phyloP scores from a whole-genome alignment of 2,113 vertebrate species.

The Oceanodroma tethys region DNA sequence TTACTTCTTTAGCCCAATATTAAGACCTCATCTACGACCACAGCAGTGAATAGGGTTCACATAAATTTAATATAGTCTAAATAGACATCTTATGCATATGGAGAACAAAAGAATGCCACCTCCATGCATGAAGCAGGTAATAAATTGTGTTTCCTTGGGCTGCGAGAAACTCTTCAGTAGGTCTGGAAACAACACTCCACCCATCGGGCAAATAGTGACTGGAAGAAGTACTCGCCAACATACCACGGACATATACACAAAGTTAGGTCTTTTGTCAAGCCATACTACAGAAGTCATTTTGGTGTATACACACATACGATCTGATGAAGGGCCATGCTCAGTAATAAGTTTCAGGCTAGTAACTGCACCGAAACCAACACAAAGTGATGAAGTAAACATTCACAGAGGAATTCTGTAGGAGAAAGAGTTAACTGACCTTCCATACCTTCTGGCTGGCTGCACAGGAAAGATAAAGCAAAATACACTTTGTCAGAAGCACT shows the following conservation, averaged over 20 bases:
- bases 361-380: background rate
- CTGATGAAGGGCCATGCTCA: background rate
- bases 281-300: fast-evolving
- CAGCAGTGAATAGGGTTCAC: background rate
- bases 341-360: background rate
- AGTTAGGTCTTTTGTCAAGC: background rate
- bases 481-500: background rate
- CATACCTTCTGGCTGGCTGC: conserved; percentile 2
- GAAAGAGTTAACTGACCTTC: conserved; percentile 34
- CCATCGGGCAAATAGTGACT: background rate
- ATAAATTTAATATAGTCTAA: background rate
- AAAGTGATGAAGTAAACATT: background rate
- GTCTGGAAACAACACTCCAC: background rate
- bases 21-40: background rate
- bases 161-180: background rate
- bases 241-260: fast-evolving
- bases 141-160: background rate
- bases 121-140: background rate
- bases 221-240: background rate
- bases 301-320: background rate
- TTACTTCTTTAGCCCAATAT: background rate
- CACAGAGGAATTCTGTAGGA: background rate
- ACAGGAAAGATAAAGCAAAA: conserved; percentile 38
- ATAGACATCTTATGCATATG: fast-evolving
- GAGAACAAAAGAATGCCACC: background rate